A percentile compares a stretch with the other conserved stretches of the same genome.
Conservation (phyloP, 35 echinoderm and acorn worm genomes). For the Nesometra sesokonis region DNA sequence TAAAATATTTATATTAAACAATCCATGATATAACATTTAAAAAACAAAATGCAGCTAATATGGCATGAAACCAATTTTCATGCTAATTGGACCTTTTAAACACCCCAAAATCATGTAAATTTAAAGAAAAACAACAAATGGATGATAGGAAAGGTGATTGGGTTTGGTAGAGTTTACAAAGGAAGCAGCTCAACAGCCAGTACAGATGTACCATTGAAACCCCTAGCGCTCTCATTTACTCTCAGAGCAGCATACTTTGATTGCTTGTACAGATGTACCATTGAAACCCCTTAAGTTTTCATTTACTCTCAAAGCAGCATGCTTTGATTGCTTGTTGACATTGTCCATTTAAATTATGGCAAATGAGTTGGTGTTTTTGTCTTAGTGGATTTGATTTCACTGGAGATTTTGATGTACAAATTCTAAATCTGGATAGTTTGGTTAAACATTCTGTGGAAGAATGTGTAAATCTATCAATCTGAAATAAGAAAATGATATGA, state of each 20-base stretch:
- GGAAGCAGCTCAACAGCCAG: too few species aligned
- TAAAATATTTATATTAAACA: too few species aligned
- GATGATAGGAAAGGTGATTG: too few species aligned
- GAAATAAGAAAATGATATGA: constrained; percentile 10
- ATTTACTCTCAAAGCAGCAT: constrained; percentile 1
- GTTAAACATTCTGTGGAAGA: constrained; percentile 17
- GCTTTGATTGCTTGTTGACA: constrained; percentile 10
- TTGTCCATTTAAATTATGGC: constrained; percentile 27
- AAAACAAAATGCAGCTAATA: too few species aligned
- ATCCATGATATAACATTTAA: too few species aligned
- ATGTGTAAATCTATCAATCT: constrained; percentile 25
- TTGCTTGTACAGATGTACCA: constrained; percentile 44
- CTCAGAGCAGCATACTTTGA: constrained; percentile 21
- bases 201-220: too few species aligned
- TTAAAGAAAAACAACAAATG: too few species aligned
- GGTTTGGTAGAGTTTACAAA: too few species aligned
- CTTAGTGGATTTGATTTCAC: constrained; percentile 5
- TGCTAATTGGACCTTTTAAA: too few species aligned
- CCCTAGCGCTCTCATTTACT: neutral
- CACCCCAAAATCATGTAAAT: too few species aligned
- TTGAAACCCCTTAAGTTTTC: constrained; percentile 29
- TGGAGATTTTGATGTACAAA: constrained; percentile 18
- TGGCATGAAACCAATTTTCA: too few species aligned
- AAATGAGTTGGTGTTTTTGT: constrained; percentile 4
- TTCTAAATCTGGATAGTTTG: constrained; percentile 10